These are phyloP conservation scores for Trichosurus vulpecula DNA, from an alignment of 2,797 vertebrate species.

Conservation along the genomic window DNA sequence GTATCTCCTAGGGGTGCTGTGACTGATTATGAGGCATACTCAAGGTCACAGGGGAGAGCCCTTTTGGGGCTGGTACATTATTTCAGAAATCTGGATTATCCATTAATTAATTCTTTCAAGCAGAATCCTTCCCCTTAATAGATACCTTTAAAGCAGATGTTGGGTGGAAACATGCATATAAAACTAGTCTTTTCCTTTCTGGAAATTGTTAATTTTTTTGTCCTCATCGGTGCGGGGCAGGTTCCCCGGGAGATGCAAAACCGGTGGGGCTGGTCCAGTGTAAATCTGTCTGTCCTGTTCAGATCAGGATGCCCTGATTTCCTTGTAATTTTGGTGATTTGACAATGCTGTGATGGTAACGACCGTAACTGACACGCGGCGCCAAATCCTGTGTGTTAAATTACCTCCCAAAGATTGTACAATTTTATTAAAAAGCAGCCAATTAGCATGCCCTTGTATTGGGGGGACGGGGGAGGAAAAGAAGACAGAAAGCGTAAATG, in stretches of 20 bases:
- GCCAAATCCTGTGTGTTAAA: constrained; percentile 79
- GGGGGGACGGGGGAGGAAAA: constrained; percentile 63
- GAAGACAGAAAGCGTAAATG: constrained; percentile 76
- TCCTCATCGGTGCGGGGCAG: neutral
- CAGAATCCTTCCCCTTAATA: neutral
- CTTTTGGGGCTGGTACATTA: neutral
- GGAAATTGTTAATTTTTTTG: neutral
- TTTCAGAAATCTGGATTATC: neutral
- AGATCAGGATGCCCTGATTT: neutral
- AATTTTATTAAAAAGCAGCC: constrained; percentile 81
- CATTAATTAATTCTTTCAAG: neutral
- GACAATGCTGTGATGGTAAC: constrained; percentile 55
- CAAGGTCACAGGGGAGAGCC: neutral
- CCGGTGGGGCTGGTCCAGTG: neutral
- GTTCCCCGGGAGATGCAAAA: neutral
- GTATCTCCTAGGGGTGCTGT: neutral
- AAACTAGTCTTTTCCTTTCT: neutral
- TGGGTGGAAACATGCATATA: neutral
- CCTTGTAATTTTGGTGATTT: neutral
- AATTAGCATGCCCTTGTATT: constrained; percentile 77
- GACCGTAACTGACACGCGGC: constrained; percentile 75
- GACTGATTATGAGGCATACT: neutral
- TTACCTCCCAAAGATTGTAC: constrained; percentile 70
- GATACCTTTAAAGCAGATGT: neutral
- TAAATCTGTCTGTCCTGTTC: neutral